phyloP scores from a whole-genome alignment of 2,888 invertebrate species.

The Acronicta psi region DNA sequence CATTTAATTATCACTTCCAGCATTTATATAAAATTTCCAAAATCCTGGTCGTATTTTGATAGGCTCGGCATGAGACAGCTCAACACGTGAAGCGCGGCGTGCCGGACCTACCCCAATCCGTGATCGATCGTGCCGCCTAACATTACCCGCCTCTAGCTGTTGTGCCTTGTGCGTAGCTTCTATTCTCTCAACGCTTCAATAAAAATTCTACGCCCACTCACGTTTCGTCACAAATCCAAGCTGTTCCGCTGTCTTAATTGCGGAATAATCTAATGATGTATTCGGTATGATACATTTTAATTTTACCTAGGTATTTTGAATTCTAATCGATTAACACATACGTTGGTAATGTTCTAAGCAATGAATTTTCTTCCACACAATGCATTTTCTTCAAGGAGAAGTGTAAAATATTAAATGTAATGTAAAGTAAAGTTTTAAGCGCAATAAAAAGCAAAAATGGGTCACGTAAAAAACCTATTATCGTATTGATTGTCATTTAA shows the following conservation, averaged over 20 bases:
- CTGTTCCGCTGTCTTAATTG: conserved; percentile 4
- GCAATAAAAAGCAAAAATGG: conserved; percentile 8
- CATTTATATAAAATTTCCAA: conserved; percentile 11
- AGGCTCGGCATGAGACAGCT: conserved; percentile 27
- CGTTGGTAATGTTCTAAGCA: neutral
- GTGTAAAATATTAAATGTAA: neutral
- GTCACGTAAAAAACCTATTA: conserved; percentile 22
- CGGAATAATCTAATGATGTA: conserved; percentile 1
- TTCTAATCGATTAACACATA: neutral
- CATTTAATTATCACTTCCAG: conserved; percentile 3
- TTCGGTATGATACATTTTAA: neutral
- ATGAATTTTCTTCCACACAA: neutral
- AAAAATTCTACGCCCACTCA: conserved; percentile 17
- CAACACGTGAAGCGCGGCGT: conserved; percentile 60
- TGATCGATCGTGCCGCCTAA: conserved; percentile 81
- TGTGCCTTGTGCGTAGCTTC: conserved; percentile 69
- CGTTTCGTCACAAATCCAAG: conserved; percentile 6
- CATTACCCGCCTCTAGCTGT: conserved; percentile 64
- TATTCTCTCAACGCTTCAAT: conserved; percentile 52
- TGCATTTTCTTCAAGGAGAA: conserved; percentile 8
- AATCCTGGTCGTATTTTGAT: conserved; percentile 22
- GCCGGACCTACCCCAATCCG: conserved; percentile 84
- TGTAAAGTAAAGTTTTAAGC: conserved; percentile 14
- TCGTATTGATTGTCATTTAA: conserved; percentile 12
- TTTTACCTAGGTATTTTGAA: neutral